These are phyloP conservation scores for Empidonax alnorum DNA, from an alignment of 2,113 vertebrate species.

Conservation along the genomic window DNA sequence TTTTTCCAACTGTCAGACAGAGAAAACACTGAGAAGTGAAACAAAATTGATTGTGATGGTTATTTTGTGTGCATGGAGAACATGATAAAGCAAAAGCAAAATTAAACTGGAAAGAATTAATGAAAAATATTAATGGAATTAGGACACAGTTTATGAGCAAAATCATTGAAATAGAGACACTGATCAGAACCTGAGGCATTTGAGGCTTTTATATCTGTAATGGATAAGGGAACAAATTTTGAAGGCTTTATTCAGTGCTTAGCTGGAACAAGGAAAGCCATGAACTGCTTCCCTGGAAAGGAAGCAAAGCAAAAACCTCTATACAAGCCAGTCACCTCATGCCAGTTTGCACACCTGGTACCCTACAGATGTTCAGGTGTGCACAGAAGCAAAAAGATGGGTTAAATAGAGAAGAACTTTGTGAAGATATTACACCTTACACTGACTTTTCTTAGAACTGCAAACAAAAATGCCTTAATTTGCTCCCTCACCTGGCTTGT, in stretches of 20 bases:
- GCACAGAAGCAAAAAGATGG: not conserved
- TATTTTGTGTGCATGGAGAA: not conserved
- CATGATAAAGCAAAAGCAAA: not conserved
- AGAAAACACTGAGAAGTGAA: not conserved
- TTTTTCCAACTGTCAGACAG: not conserved
- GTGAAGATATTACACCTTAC: not conserved
- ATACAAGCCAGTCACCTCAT: not conserved
- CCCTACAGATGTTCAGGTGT: not conserved
- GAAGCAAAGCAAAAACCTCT: not conserved
- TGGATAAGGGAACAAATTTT: not conserved
- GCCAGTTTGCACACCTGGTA: not conserved
- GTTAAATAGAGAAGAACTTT: not conserved
- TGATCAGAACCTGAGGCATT: not conserved
- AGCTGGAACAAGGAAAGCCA: not conserved
- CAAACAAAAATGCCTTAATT: not conserved
- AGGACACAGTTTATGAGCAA: not conserved
- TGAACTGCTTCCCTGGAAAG: not conserved
- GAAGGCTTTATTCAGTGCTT: not conserved
- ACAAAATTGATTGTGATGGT: not conserved
- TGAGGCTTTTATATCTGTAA: not conserved
- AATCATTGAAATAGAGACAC: not conserved
- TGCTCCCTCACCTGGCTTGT: accelerated
- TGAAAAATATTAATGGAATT: not conserved
- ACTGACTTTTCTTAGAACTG: not conserved
- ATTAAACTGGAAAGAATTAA: not conserved